These are phyloP conservation scores for Neomicropteryx cornuta DNA, from an alignment of 1,140 invertebrate genomes.

Conservation along the genomic window DNA sequence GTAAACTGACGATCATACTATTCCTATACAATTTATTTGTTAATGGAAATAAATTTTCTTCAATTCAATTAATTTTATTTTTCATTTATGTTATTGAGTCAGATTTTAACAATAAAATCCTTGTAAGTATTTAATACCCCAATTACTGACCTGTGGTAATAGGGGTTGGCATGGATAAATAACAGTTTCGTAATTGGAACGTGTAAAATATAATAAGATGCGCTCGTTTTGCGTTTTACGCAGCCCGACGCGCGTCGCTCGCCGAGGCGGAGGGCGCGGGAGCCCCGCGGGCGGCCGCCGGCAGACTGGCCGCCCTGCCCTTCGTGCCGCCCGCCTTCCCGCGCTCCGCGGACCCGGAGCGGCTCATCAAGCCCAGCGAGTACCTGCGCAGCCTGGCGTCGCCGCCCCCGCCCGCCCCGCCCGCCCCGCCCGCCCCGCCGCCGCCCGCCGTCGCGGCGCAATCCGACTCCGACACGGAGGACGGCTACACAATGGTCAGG, in stretches of 20 bases:
- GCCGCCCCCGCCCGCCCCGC: conserved; percentile 32
- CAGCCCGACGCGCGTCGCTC: conserved; percentile 25
- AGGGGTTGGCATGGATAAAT: too few species aligned
- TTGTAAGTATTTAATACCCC: too few species aligned
- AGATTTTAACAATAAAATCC: too few species aligned
- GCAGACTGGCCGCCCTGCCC: conserved; percentile 71
- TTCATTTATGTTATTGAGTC: too few species aligned
- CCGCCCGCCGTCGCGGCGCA: conserved; percentile 37
- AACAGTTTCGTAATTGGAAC: too few species aligned
- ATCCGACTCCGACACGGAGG: conserved; percentile 31
- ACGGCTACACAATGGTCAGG: conserved; percentile 13
- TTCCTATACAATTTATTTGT: too few species aligned
- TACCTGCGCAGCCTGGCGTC: conserved; percentile 50
- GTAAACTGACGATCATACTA: too few species aligned
- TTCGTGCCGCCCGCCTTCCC: conserved; percentile 84
- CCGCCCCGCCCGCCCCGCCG: conserved; percentile 41
- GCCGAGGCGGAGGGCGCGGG: conserved; percentile 33
- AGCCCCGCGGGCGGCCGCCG: conserved; percentile 50
- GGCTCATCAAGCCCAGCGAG: conserved; percentile 83
- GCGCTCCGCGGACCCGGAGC: conserved; percentile 55
- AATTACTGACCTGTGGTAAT: too few species aligned
- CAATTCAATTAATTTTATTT: too few species aligned
- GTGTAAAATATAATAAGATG: too few species aligned
- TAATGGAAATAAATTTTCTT: too few species aligned
- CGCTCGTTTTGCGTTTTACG: too few species aligned